Evolutionary conservation across 2,113 vertebrate genomes (phyloP).

Genomic region (Balaeniceps rex): DNA sequence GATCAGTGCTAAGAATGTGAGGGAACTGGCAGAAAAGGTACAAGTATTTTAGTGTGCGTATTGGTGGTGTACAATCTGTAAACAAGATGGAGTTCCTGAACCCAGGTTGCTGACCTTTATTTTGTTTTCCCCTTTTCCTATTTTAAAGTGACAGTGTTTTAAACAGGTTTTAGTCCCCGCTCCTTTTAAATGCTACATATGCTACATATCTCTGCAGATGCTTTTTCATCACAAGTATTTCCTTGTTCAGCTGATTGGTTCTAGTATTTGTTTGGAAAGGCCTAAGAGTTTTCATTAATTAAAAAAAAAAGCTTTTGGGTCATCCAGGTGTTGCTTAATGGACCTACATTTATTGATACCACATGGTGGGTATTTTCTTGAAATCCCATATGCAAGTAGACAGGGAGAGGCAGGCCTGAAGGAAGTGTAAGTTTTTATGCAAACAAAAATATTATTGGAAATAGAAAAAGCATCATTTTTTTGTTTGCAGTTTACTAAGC

Average conservation of each 20-base stretch:
- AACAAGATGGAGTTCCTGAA: not conserved
- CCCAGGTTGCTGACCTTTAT: not conserved
- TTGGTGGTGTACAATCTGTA: not conserved
- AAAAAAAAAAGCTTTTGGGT: not conserved
- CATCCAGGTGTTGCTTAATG: not conserved
- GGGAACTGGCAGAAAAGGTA: not conserved
- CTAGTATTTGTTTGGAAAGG: not conserved
- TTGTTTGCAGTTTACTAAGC: not conserved
- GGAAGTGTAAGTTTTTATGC: not conserved
- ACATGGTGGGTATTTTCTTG: not conserved
- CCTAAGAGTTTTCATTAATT: not conserved
- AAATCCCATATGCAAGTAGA: not conserved
- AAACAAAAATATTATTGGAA: not conserved
- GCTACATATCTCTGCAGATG: not conserved
- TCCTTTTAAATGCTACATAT: not conserved
- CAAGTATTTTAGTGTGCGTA: not conserved
- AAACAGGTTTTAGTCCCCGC: not conserved
- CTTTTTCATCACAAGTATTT: not conserved
- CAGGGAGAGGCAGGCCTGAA: not conserved
- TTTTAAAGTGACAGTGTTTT: not conserved
- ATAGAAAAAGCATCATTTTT: not conserved
- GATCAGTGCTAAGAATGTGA: not conserved
- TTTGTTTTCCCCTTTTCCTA: not conserved
- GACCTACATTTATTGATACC: not conserved
- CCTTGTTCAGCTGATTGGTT: not conserved